A percentile compares a stretch with the other conserved stretches of the same genome.
These are phyloP conservation scores for Thunnus thynnus DNA, from an alignment of 2,113 vertebrate species.

Conservation along the genomic window DNA sequence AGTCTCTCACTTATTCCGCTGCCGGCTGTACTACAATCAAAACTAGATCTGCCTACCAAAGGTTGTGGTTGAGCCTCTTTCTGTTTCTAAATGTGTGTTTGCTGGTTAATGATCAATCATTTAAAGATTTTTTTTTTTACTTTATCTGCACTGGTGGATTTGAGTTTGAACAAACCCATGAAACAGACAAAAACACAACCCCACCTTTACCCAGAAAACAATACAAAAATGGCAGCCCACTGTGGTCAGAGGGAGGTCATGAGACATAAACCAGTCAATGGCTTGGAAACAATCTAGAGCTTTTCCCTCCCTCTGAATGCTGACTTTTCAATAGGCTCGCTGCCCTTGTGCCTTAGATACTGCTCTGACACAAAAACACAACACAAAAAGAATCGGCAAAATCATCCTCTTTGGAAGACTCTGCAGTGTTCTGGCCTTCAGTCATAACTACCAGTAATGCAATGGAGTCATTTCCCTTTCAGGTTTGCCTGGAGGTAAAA, in stretches of 20 bases:
- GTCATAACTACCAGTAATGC: slow-evolving; percentile 23
- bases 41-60: slow-evolving; percentile 9
- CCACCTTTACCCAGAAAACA: slow-evolving; percentile 33
- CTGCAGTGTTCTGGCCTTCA: slow-evolving; percentile 44
- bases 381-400: slow-evolving; percentile 16
- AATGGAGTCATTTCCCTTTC: slow-evolving; percentile 41
- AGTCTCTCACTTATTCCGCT: slow-evolving; percentile 23
- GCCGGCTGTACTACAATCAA: not conserved
- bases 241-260: slow-evolving; percentile 75
- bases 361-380: slow-evolving; percentile 42
- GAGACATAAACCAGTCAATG: slow-evolving; percentile 73
- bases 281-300: slow-evolving; percentile 67
- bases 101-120: not conserved
- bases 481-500: slow-evolving; percentile 29
- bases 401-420: slow-evolving; percentile 32
- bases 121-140: not conserved
- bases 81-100: not conserved
- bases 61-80: not conserved
- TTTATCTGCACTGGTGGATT: slow-evolving; percentile 1
- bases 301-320: slow-evolving; percentile 52
- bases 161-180: slow-evolving; percentile 29
- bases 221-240: slow-evolving; percentile 37
- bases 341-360: slow-evolving; percentile 44
- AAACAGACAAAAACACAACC: slow-evolving; percentile 52
- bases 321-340: slow-evolving; percentile 59